phyloP scores from a whole-genome alignment of 2,888 invertebrate species.

The Salpingus planirostris region DNA sequence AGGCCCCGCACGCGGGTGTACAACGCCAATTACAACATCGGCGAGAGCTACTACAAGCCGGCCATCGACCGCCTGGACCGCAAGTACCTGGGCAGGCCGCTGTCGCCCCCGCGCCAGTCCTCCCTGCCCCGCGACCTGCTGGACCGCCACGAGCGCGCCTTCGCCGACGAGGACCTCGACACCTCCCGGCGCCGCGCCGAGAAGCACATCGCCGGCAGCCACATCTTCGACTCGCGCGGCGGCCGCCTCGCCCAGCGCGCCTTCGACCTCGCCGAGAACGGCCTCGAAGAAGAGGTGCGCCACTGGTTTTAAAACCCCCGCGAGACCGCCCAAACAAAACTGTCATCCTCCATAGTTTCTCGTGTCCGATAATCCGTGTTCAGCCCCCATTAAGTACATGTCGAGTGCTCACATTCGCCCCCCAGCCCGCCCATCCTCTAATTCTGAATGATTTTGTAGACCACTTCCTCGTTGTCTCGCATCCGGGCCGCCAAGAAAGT shows the following conservation, averaged over 20 bases:
- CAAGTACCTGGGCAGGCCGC: constrained; percentile 51
- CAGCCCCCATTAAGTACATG: too few relatives aligned
- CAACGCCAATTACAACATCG: constrained; percentile 77
- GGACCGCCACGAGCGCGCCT: constrained; percentile 42
- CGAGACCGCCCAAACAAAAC: too few relatives aligned
- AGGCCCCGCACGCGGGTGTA: constrained; percentile 74
- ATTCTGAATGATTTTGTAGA: constrained; percentile 39
- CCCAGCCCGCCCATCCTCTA: too few relatives aligned
- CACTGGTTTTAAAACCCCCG: constrained; percentile 10
- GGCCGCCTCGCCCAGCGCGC: constrained; percentile 42
- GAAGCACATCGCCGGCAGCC: constrained; percentile 45
- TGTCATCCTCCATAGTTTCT: too few relatives aligned
- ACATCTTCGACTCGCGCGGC: constrained; percentile 57
- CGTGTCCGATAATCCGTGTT: constrained; percentile 1
- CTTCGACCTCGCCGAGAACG: constrained; percentile 40
- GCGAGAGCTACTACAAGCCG: constrained; percentile 73
- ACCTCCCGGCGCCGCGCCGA: constrained; percentile 46
- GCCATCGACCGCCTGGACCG: constrained; percentile 67
- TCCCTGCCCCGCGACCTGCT: constrained; percentile 30
- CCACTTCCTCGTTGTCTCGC: constrained; percentile 50
- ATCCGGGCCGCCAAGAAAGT: constrained; percentile 53
- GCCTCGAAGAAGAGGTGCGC: constrained; percentile 42
- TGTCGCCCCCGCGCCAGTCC: constrained; percentile 28
- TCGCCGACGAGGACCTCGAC: constrained; percentile 45
- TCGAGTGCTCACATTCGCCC: too few relatives aligned